phyloP scores from a whole-genome alignment of 2,797 vertebrate genomes.

The Hirundo rustica region DNA sequence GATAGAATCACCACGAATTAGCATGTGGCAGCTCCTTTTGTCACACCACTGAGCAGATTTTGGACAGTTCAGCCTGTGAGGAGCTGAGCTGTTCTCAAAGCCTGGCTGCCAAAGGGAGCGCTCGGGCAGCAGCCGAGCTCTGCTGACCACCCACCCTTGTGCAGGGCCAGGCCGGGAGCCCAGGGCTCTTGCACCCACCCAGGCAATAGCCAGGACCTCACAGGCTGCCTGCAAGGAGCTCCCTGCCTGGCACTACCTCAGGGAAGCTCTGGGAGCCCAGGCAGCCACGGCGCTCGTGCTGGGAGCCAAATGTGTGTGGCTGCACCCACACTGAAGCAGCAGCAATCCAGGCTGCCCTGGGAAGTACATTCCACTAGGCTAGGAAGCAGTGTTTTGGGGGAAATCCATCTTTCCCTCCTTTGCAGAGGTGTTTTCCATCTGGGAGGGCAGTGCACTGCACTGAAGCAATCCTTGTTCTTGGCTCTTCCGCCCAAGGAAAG shows the following conservation, averaged over 20 bases:
- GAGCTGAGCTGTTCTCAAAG: not conserved
- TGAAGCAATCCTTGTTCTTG: not conserved
- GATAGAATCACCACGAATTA: not conserved
- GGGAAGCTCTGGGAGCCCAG: not conserved
- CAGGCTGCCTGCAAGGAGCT: not conserved
- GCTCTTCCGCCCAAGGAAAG: not conserved
- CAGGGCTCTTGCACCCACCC: not conserved
- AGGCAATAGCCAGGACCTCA: not conserved
- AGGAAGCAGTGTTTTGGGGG: not conserved
- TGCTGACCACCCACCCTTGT: not conserved
- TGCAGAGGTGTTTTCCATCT: not conserved
- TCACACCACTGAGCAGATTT: conserved; percentile 7
- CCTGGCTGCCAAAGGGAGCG: not conserved
- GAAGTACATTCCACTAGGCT: not conserved
- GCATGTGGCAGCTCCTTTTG: conserved; percentile 10
- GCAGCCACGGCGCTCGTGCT: accelerated
- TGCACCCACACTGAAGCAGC: not conserved
- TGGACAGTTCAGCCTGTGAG: not conserved
- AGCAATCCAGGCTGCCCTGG: not conserved
- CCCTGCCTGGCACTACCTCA: not conserved
- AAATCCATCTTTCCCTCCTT: not conserved
- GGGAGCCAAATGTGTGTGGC: not conserved
- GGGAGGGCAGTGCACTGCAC: not conserved
- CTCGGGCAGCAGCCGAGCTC: not conserved
- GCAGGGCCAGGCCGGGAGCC: not conserved